These are phyloP conservation scores for Serilophus lunatus DNA, from an alignment of 2,113 vertebrate genomes.

Conservation along the genomic window DNA sequence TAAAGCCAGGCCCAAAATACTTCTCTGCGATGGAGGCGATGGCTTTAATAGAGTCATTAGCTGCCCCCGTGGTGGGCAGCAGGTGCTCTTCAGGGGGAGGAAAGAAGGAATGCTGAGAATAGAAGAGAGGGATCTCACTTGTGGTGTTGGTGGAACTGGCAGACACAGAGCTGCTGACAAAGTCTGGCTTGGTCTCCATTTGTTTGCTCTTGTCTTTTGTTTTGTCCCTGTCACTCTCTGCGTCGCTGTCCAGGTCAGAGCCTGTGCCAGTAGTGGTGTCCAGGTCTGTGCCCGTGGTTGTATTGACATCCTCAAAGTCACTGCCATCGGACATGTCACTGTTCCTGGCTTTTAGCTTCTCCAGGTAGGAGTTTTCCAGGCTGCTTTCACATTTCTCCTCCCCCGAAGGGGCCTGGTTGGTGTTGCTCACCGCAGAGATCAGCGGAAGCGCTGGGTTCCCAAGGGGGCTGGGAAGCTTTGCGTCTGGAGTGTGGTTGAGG, in stretches of 20 bases:
- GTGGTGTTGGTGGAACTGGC: constrained; percentile 73
- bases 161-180: constrained; percentile 71
- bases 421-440: constrained; percentile 80
- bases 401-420: constrained; percentile 20
- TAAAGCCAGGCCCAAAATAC: constrained; percentile 95
- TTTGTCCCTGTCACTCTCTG: constrained; percentile 86
- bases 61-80: constrained; percentile 79
- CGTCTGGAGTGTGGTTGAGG: constrained; percentile 83
- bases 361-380: constrained; percentile 79
- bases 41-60: constrained; percentile 98
- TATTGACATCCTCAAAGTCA: constrained; percentile 97
- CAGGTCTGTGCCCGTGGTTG: constrained; percentile 94
- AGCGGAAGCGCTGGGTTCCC: constrained; percentile 83
- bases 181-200: constrained; percentile 77
- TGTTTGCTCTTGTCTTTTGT: constrained; percentile 74
- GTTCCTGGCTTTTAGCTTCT: constrained; percentile 87
- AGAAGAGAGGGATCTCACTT: constrained; percentile 84
- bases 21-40: constrained; percentile 98
- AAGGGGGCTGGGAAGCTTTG: constrained; percentile 87
- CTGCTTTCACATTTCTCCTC: constrained; percentile 83
- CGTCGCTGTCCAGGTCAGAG: constrained; percentile 93
- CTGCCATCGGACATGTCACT: constrained; percentile 92
- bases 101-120: constrained; percentile 92
- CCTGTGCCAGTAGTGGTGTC: constrained; percentile 95
- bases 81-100: constrained; percentile 94